Base-by-base conservation (phyloP, 2,797 vertebrate species). In the Sylvia borin region DNA sequence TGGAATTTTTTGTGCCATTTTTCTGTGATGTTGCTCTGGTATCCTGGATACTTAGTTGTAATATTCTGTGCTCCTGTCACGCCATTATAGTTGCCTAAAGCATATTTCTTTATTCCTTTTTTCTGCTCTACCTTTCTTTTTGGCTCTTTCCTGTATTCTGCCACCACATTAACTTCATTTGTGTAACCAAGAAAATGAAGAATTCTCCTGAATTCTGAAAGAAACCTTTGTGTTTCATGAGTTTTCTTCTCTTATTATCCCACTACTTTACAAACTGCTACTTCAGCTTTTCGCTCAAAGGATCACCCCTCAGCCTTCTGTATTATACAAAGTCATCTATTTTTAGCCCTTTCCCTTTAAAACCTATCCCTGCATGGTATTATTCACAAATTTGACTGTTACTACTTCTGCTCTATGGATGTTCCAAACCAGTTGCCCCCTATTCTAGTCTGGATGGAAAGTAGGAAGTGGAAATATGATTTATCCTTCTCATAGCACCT, bases 11-110 rank as follows among this genome's bases (percentile, higher is more conserved):
- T 62, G 50, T 92, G 75, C 85, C 77, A 21, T 87, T 82, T 81
- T 88, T 70, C 73, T 88, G 68, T 88, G 85, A 92, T 85, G 60
- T 81, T 92, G 74, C 53, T 36, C 26, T 85, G 94, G 92, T 92
- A 84, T 94, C 96, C 90, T 94, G 83, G 93, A 95, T 95, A 95
- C 92, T 92, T 86, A 36, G 19, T 92, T 88, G n/a, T 64, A 88
- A 82, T 92, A 86, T 55, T 78, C 83, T 78, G 42, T 82, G 60
- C 75, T 95, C 45, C 64, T 80, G 13, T 85, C 92, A 93, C 24
- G 67, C 86, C 81, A 80, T 91, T 96, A 91, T 71, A 87, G 88
- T 71, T 91, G 74, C 88, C 88, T 82, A 65, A 92, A 92, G 84
- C 75, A 64, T 64, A n/a, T 71, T 94, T 93, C 84, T 93, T 87